Evolutionary conservation across 1,140 invertebrate genomes (phyloP).

Genomic region (Pteromalus puparum): DNA sequence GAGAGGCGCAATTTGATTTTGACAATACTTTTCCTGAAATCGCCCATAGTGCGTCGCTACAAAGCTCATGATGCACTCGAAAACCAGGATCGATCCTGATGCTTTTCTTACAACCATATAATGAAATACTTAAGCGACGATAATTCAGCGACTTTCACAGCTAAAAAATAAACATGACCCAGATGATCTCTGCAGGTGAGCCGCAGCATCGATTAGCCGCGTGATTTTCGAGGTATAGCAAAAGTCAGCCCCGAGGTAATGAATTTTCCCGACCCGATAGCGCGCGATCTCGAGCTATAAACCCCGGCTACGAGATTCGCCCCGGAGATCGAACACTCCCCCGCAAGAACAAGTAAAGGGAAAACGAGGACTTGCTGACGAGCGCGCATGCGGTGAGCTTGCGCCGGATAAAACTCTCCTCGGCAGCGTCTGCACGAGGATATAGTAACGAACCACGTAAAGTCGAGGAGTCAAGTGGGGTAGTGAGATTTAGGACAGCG

Average conservation of each 20-base stretch:
- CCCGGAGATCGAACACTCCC: neutral
- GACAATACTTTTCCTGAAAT: no score
- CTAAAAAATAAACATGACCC: no score
- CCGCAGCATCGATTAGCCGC: neutral
- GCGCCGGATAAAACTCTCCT: neutral
- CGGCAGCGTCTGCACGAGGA: neutral
- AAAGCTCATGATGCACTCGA: slow-evolving; percentile 32
- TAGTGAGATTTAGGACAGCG: neutral
- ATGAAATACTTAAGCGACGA: no score
- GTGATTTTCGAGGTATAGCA: neutral
- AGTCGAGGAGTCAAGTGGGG: neutral
- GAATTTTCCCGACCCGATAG: neutral
- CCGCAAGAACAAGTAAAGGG: neutral
- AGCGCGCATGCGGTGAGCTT: neutral
- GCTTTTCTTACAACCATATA: no score
- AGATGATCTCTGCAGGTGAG: no score
- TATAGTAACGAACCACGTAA: neutral
- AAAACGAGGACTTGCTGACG: neutral
- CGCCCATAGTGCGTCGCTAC: no score
- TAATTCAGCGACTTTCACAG: no score
- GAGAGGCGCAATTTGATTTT: no score
- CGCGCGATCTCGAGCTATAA: no score
- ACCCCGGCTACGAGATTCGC: neutral
- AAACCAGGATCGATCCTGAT: neutral
- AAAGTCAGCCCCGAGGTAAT: neutral